Conservation (phyloP, 2,888 invertebrate genomes). For the Ditula angustiorana region DNA sequence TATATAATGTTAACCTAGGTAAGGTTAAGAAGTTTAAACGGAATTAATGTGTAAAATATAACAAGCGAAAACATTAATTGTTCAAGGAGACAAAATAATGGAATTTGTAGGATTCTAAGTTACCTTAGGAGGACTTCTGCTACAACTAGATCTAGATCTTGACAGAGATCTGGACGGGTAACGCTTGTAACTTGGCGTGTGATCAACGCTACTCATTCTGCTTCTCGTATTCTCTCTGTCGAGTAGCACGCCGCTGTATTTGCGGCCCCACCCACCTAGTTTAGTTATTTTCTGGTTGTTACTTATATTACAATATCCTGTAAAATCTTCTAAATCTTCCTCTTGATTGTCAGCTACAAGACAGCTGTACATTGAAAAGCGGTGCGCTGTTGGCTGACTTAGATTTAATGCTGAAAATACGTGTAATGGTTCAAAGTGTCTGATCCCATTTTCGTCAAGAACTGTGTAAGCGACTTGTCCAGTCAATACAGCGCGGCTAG, state of each 20-base stretch:
- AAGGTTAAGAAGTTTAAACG: no score
- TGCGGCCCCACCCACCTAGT: slow-evolving; percentile 76
- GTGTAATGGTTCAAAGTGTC: slow-evolving; percentile 91
- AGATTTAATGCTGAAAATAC: slow-evolving; percentile 90
- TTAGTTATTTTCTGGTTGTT: slow-evolving; percentile 78
- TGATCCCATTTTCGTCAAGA: slow-evolving; percentile 91
- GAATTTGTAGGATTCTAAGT: slow-evolving; percentile 41
- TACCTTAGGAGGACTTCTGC: slow-evolving; percentile 82
- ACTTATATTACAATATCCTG: slow-evolving; percentile 79
- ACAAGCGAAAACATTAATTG: no score
- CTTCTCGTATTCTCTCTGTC: slow-evolving; percentile 76
- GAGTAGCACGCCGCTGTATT: slow-evolving; percentile 70
- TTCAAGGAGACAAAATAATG: no score
- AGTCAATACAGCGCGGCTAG: slow-evolving; percentile 89
- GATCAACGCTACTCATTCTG: slow-evolving; percentile 79
- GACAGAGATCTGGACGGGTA: slow-evolving; percentile 77
- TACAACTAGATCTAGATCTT: slow-evolving; percentile 78
- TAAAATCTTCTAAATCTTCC: slow-evolving; percentile 75
- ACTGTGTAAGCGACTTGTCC: slow-evolving; percentile 91
- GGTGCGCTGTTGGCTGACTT: slow-evolving; percentile 87
- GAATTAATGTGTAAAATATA: no score
- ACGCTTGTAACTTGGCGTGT: slow-evolving; percentile 85
- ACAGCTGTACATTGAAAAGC: slow-evolving; percentile 89
- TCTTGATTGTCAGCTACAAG: slow-evolving; percentile 84
- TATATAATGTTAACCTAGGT: no score